Conservation (phyloP, 2,113 vertebrate genomes). For the Eulacestoma nigropectus region DNA sequence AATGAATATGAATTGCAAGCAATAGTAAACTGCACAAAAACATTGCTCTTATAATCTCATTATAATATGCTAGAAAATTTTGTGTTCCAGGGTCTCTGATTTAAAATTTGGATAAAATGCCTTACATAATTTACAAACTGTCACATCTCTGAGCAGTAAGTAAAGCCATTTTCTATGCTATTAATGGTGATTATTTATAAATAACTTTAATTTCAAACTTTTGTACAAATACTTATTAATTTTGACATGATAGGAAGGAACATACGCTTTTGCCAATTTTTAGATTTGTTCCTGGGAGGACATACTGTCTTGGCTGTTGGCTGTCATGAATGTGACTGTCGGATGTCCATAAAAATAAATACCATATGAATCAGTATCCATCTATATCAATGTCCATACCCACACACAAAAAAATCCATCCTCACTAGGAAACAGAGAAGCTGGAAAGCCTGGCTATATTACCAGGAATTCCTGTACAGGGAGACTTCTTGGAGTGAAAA, state of each 20-base stretch:
- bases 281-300: neutral
- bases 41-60: neutral
- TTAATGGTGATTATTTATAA: neutral
- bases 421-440: neutral
- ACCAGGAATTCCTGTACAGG: neutral
- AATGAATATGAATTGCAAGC: slow-evolving; percentile 16
- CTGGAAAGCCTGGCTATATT: neutral
- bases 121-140: neutral
- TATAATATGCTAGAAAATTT: neutral
- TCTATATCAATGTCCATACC: neutral
- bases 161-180: neutral
- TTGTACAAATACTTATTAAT: neutral
- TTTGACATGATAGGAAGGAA: neutral
- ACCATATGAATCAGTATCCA: neutral
- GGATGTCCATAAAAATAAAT: neutral
- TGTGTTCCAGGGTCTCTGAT: neutral
- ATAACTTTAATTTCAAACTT: neutral
- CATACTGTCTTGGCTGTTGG: neutral
- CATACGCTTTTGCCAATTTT: neutral
- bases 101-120: neutral
- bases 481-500: neutral
- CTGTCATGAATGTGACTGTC: neutral
- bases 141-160: neutral
- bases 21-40: neutral
- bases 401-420: neutral